Evolutionary conservation across 37 sponge, comb jelly and placozoan species (phyloP).

Genomic region (Cliona cf. orientalis): DNA sequence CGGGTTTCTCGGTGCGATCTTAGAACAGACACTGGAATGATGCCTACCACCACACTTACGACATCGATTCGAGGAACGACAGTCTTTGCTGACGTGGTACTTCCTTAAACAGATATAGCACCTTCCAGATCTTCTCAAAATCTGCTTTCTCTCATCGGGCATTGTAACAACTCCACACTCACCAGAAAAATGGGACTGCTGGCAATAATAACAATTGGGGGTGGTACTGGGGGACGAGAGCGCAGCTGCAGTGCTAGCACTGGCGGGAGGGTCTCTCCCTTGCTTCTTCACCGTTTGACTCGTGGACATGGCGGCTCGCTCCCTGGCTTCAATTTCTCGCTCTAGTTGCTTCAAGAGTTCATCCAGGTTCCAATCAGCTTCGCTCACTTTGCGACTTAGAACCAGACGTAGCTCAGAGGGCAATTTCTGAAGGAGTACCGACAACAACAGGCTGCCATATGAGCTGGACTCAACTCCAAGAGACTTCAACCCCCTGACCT

Average conservation of each 20-base stretch:
- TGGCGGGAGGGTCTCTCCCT: too few relatives aligned
- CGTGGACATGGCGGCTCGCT: conserved; percentile 2
- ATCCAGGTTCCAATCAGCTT: conserved; percentile 5
- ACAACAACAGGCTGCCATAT: conserved; percentile 11
- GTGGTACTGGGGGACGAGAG: background rate
- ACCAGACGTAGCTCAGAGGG: conserved; percentile 15
- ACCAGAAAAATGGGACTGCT: background rate
- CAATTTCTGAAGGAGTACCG: conserved; percentile 1
- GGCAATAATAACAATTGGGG: conserved; percentile 4
- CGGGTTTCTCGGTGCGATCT: background rate
- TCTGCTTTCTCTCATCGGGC: conserved; percentile 10
- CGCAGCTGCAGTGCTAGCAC: background rate
- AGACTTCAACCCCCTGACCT: conserved; percentile 17
- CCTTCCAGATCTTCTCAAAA: conserved; percentile 2
- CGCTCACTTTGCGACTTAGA: conserved; percentile 8
- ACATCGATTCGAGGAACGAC: background rate
- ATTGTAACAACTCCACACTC: conserved; percentile 7
- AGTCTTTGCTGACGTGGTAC: background rate
- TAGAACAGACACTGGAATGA: background rate
- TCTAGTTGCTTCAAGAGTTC: conserved; percentile 3
- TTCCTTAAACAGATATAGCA: conserved; percentile 9
- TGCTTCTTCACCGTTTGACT: background rate
- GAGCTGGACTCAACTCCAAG: conserved; percentile 9
- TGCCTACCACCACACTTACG: conserved; percentile 1
- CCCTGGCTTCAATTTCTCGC: conserved; percentile 3